Evolutionary conservation across 2,888 invertebrate species (phyloP).

Genomic region (Clusia tigrina): DNA sequence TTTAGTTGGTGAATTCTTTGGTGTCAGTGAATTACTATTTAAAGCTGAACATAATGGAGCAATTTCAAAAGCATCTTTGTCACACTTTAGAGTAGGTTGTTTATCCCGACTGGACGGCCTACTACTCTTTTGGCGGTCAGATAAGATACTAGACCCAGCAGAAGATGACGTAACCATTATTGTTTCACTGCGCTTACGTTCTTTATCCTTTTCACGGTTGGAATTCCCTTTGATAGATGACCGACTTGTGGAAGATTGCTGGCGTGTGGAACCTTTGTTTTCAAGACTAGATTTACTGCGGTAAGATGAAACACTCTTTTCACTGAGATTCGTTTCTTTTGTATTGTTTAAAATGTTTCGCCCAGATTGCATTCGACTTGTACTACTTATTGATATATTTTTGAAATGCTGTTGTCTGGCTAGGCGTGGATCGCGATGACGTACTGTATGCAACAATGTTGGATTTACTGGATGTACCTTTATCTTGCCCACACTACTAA

Average conservation of each 20-base stretch:
- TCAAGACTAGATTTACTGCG: conserved; percentile 47
- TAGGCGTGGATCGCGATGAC: conserved; percentile 64
- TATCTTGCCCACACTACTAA: conserved; percentile 42
- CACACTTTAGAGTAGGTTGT: conserved; percentile 32
- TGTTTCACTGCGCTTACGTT: conserved; percentile 54
- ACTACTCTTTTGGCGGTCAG: conserved; percentile 43
- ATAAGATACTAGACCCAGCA: conserved; percentile 36
- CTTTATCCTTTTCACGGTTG: conserved; percentile 38
- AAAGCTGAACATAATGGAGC: conserved; percentile 39
- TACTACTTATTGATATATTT: too few relatives aligned
- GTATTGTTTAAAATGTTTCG: neutral
- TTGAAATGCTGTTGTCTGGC: conserved; percentile 60
- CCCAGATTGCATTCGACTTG: conserved; percentile 24
- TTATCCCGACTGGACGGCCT: conserved; percentile 31
- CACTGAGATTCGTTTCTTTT: conserved; percentile 33
- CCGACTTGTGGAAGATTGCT: conserved; percentile 34
- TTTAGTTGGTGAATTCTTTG: conserved; percentile 48
- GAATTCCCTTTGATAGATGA: conserved; percentile 43
- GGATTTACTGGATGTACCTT: conserved; percentile 69
- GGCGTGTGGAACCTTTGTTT: conserved; percentile 53
- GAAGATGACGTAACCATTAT: conserved; percentile 52
- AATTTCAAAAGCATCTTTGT: conserved; percentile 45
- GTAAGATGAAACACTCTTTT: conserved; percentile 16
- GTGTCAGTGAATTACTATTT: conserved; percentile 56
- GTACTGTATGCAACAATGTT: conserved; percentile 63